Conservation (phyloP, 30 jellyfish, hydroid and myxozoan genomes). For the Turritopsis dohrnii region DNA sequence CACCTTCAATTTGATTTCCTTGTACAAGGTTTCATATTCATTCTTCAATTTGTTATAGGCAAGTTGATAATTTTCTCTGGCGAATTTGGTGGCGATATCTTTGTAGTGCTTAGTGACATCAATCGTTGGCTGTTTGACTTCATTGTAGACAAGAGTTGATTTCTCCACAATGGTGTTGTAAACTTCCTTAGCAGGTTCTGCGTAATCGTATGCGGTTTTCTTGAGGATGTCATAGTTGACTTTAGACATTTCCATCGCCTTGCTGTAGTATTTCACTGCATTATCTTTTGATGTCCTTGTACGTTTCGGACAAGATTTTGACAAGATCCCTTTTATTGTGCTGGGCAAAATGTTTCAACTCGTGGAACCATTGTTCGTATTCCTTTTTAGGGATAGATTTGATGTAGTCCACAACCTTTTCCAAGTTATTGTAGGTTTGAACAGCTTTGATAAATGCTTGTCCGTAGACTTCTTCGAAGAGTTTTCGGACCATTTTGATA, state of each 20-base stretch:
- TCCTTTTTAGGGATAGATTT: slow-evolving; percentile 69
- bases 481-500: not conserved
- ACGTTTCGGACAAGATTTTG: not conserved
- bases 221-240: slow-evolving; percentile 25
- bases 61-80: slow-evolving; percentile 39
- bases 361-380: slow-evolving; percentile 59
- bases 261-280: slow-evolving; percentile 2
- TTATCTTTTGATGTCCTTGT: slow-evolving; percentile 8
- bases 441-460: not conserved
- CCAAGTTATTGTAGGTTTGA: slow-evolving; percentile 12
- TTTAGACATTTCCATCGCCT: slow-evolving; percentile 11
- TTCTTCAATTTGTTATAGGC: not conserved
- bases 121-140: slow-evolving; percentile 54
- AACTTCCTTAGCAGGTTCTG: slow-evolving; percentile 34
- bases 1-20: slow-evolving; percentile 20
- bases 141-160: slow-evolving; percentile 52
- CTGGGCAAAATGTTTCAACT: slow-evolving; percentile 33
- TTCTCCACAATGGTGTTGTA: slow-evolving; percentile 31
- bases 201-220: slow-evolving; percentile 12
- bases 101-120: slow-evolving; percentile 50
- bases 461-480: not conserved
- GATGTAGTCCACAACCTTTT: slow-evolving; percentile 31
- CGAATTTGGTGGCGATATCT: slow-evolving; percentile 38
- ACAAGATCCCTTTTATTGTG: slow-evolving; percentile 23
- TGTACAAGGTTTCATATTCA: slow-evolving; percentile 9